These are phyloP conservation scores for Megalonaias nervosa DNA, from an alignment of 1,140 invertebrate species.

Conservation along the genomic window DNA sequence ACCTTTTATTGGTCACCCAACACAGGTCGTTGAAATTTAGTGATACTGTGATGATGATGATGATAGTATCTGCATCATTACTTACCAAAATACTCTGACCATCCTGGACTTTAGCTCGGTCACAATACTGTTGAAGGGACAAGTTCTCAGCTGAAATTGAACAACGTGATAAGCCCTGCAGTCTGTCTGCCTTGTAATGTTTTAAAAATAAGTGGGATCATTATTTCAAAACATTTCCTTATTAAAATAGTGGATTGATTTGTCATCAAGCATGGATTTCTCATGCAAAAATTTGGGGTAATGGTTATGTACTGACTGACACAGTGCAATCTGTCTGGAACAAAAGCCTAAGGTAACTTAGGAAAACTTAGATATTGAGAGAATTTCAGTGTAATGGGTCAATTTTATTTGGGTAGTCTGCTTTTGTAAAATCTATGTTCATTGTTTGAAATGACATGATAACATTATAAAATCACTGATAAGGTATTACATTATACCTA, in stretches of 20 bases:
- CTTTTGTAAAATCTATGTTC: too few relatives aligned
- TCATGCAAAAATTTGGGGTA: too few relatives aligned
- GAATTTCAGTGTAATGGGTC: too few relatives aligned
- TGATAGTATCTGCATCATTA: background rate
- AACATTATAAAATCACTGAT: too few relatives aligned
- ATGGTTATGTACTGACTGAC: too few relatives aligned
- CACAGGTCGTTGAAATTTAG: background rate
- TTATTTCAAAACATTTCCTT: background rate
- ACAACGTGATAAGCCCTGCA: background rate
- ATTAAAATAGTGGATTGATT: background rate
- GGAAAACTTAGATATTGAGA: too few relatives aligned
- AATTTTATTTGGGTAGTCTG: too few relatives aligned
- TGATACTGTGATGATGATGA: background rate
- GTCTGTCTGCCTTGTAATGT: too few relatives aligned
- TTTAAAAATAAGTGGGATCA: background rate
- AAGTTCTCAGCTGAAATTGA: constrained; percentile 51
- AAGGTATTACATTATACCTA: too few relatives aligned
- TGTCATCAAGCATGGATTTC: background rate
- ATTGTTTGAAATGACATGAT: too few relatives aligned
- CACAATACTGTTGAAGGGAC: constrained; percentile 55
- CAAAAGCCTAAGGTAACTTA: too few relatives aligned
- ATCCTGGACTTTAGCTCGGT: constrained; percentile 55
- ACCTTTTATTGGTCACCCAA: background rate
- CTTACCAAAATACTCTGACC: constrained; percentile 55
- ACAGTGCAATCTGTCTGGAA: too few relatives aligned